Percentiles rank a stretch among this genome's conserved stretches.
Conservation (phyloP, 2,797 vertebrate species). For the Cottoperca gobio region DNA sequence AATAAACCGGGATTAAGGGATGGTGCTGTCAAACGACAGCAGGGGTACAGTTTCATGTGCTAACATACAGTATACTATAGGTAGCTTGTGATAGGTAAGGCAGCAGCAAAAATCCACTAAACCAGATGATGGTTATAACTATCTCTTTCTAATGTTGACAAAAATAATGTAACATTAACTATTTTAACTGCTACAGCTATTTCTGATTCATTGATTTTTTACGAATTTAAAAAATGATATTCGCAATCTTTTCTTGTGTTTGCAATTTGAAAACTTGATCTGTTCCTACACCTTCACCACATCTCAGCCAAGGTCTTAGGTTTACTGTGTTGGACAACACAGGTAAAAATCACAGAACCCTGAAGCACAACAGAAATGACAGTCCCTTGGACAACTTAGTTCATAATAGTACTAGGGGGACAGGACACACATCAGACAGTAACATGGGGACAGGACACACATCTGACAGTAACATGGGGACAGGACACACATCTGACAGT, state of each 20-base stretch:
- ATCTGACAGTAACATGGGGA: too few relatives aligned
- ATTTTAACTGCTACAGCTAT: not conserved
- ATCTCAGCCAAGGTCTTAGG: constrained; percentile 59
- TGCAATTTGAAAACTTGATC: constrained; percentile 23
- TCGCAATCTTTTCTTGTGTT: not conserved
- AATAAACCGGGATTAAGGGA: constrained; percentile 68
- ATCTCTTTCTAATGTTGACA: not conserved
- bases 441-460: not conserved
- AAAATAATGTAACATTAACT: not conserved
- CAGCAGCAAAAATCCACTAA: constrained; percentile 10
- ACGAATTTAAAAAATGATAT: not conserved
- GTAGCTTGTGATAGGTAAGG: constrained; percentile 10
- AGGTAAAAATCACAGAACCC: constrained; percentile 58
- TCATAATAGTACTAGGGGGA: not conserved
- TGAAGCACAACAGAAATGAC: constrained; percentile 30
- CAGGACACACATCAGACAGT: constrained; percentile 15
- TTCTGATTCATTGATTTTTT: not conserved
- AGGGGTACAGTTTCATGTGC: constrained; percentile 41
- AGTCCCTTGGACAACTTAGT: constrained; percentile 14
- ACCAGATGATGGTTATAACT: not conserved
- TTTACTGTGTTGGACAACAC: constrained; percentile 61
- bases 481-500: constrained; percentile 15
- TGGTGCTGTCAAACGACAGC: constrained; percentile 47
- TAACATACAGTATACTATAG: constrained; percentile 12
- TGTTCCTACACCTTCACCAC: constrained; percentile 55